Evolutionary conservation across 2,113 vertebrate species (phyloP).

Genomic region (Oreochromis tanganicae): DNA sequence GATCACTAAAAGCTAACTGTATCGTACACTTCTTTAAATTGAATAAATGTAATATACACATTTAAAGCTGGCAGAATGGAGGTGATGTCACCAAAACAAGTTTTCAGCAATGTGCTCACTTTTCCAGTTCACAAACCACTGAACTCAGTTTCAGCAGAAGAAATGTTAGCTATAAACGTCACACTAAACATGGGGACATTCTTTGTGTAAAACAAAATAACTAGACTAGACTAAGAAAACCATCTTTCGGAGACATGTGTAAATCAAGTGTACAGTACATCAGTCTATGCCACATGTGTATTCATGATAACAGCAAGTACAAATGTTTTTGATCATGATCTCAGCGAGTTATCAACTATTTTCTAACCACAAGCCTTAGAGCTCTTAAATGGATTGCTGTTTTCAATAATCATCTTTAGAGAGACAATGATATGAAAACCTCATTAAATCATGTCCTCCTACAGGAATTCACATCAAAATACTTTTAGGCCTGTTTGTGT

Average conservation of each 20-base stretch:
- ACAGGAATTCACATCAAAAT: background rate
- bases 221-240: background rate
- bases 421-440: background rate
- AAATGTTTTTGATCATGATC: background rate
- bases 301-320: background rate
- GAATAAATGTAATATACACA: background rate
- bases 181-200: rapidly evolving
- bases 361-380: background rate
- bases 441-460: background rate
- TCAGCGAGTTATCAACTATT: background rate
- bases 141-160: background rate
- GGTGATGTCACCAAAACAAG: background rate
- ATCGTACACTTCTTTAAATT: background rate
- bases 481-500: background rate
- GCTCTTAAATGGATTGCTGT: background rate
- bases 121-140: background rate
- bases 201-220: background rate
- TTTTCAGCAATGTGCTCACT: background rate
- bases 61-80: background rate
- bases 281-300: background rate
- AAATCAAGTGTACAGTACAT: background rate
- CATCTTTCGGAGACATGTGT: background rate
- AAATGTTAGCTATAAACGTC: background rate
- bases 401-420: background rate
- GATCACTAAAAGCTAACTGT: background rate